Evolutionary conservation across 2,797 vertebrate genomes (phyloP), one percentile per base, ranked within the genome.

Genomic region (Helarctos malayanus): DNA sequence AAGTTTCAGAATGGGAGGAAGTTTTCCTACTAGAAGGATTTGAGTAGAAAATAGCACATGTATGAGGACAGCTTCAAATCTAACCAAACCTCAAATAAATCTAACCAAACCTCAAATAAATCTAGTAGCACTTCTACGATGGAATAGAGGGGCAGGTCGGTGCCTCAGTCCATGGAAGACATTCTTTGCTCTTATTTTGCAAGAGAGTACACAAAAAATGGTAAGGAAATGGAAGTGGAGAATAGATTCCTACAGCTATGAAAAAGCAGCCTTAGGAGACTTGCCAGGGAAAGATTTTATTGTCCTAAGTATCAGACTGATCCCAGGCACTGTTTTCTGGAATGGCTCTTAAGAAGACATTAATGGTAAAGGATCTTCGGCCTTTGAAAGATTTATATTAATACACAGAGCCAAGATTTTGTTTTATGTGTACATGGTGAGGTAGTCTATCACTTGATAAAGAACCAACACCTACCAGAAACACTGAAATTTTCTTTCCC

Each of bases 1-100:
- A 98, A 98, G 97, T 98, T 98, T 98, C 92, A 94, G 92, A 86
- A 89, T 84, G 83, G 81, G 57, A 97, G 81, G 87, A 92, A 93
- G 78, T 84, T 59, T 94, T 94, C 49, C 88, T 97, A 68, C 94
- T 91, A 49, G 59, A 94, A 94, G 57, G 41, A 79, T 94, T 97
- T 96, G 7, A 84, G 91, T 87, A 93, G 95, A 98, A 98, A 97
- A 92, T 87, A 97, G 87, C 89, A 94, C 45, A 23, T 95, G 49
- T 97, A 89, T 93, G 21, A 95, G 86, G 76, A 81, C 63, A 96
- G 80, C 49, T 94, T 97, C 47, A 94, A 54, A 76, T 90, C 57
- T 89, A 95, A 83, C 68, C 45, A 89, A 90, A 71, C 25, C 49
- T 88, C 41, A 92, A 59, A 54, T 61, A 90, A 52, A 83, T 94